A percentile compares a stretch with the other conserved stretches of the same genome.
Evolutionary conservation across 1,140 invertebrate species (phyloP).

Genomic region (Pentalonia nigronervosa): DNA sequence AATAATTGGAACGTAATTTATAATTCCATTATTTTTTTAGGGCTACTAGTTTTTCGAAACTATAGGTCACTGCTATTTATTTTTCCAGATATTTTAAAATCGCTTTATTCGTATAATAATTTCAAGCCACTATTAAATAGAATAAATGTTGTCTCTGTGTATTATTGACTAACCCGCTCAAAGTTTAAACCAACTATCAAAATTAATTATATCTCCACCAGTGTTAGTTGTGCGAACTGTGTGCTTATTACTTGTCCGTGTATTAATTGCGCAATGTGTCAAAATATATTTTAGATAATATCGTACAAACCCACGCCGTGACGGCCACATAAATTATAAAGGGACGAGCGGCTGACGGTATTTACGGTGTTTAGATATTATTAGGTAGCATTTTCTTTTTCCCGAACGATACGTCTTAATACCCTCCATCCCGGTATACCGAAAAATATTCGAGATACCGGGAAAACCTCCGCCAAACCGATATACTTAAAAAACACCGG

Average conservation of each 20-base stretch:
- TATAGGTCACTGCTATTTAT: neutral
- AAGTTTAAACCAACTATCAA: neutral
- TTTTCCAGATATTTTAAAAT: neutral
- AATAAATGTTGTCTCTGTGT: neutral
- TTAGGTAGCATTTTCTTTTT: no score
- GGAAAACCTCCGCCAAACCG: neutral
- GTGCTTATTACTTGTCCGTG: neutral
- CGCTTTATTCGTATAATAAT: neutral
- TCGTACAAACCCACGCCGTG: neutral
- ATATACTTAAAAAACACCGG: neutral
- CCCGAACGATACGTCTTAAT: no score
- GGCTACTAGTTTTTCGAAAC: neutral
- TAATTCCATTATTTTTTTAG: no score
- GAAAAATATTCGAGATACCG: neutral
- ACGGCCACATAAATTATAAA: neutral
- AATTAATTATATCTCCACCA: neutral
- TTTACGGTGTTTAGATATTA: neutral
- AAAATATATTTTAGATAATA: neutral
- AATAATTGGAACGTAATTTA: no score
- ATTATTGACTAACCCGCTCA: neutral
- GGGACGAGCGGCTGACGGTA: neutral
- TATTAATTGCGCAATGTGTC: neutral
- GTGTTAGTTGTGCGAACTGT: neutral
- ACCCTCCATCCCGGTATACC: neutral
- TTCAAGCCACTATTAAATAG: neutral